Conservation (phyloP, 2,797 vertebrate species). For the Ara ararauna region DNA sequence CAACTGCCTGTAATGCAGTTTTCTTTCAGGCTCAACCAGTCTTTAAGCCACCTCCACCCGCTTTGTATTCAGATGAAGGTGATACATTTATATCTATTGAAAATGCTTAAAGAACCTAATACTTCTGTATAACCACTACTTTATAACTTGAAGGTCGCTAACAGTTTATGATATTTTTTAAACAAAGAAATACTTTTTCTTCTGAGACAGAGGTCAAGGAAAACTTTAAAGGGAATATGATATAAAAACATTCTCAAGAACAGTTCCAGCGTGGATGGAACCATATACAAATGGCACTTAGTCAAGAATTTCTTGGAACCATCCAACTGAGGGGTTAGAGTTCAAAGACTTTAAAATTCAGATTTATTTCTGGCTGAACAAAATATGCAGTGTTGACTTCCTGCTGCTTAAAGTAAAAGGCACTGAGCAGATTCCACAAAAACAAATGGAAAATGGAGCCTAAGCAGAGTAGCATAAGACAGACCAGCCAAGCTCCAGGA, state of each 20-base stretch:
- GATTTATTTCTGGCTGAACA: conserved; percentile 40
- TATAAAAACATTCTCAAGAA: background rate
- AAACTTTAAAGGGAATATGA: background rate
- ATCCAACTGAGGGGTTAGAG: background rate
- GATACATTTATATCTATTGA: background rate
- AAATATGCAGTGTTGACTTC: conserved; percentile 1
- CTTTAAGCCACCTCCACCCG: background rate
- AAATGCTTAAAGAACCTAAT: background rate
- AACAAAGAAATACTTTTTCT: background rate
- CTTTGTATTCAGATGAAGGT: background rate
- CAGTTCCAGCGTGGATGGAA: background rate
- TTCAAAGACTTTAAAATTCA: conserved; percentile 19
- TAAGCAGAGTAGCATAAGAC: background rate
- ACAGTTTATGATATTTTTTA: background rate
- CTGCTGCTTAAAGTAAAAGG: background rate
- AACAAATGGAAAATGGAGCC: background rate
- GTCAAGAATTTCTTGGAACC: conserved; percentile 22
- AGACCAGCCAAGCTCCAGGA: background rate
- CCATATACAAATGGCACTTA: background rate
- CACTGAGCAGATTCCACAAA: background rate
- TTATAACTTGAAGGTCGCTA: background rate
- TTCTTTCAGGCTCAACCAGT: background rate
- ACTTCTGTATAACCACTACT: background rate
- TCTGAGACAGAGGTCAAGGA: background rate
- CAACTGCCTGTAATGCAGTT: background rate